Base-by-base conservation (phyloP, 2,888 invertebrate species). In the Campoplex nolae region DNA sequence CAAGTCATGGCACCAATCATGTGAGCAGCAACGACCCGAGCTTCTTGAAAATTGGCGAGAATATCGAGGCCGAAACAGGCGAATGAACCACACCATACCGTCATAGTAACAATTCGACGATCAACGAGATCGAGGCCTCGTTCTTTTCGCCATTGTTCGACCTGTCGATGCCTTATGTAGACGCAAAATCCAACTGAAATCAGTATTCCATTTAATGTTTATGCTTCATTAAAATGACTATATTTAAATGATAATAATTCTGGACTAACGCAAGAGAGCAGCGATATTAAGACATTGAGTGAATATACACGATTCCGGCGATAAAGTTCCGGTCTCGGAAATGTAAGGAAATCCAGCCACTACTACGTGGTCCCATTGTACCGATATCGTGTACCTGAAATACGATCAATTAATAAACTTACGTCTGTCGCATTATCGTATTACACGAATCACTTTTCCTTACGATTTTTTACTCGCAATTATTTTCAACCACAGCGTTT, bases 221-320 rank as follows among this genome's bases (percentile, higher is more conserved):
- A 6, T 38, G 1, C 67, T 54, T 48, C 32, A 28, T 16, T 32
- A 11, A 38, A 38, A 54, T 71, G 18, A 32, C 9, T 6, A 56
- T 51, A 1, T 23, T 23, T n/a, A 56, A 54, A n/a, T 38, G 8
- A 67, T n/a, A 16, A 2, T 2, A 9, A 76, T 65, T 3, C 7
- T 74, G 77, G 48, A 93, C 95, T 94, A 94, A 95, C 95, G 91
- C 54, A 95, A 90, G 71, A 95, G 92, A 38, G 96, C 95, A 18
- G 95, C 94, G 38, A 96, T 93, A 91, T 96, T 96, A 16, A 96
- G 92, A 71, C 95, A 94, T 91, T 96, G 96, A 13, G 96, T 95
- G 93, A 97, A 97, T 88, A 96, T 95, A 92, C 96, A 96, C 89
- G 96, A 96, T 92, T 96, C 96, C 13, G 96, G 96, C 8, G 95